Percentiles rank a stretch among this genome's conserved stretches.
phyloP scores from a whole-genome alignment of 2,113 vertebrate genomes.

The Serilophus lunatus region DNA sequence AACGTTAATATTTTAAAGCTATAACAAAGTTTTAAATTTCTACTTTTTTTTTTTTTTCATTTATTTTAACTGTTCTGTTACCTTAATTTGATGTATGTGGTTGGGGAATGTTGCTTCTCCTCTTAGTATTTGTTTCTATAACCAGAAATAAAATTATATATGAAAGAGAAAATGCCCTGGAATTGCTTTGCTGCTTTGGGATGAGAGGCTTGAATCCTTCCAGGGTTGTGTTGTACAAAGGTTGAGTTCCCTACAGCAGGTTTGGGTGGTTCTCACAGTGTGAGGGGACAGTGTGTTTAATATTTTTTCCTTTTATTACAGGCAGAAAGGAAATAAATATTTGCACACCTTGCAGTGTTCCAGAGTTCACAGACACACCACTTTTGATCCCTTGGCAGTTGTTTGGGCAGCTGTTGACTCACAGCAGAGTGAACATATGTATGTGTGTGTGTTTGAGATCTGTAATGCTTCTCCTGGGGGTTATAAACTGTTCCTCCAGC shows the following conservation, averaged over 20 bases:
- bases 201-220: neutral
- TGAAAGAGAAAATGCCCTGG: slow-evolving; percentile 60
- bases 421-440: neutral
- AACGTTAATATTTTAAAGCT: slow-evolving; percentile 78
- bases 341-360: neutral
- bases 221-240: accelerated
- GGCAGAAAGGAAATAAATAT: neutral
- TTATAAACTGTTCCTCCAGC: neutral
- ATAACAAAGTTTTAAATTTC: slow-evolving; percentile 78
- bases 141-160: slow-evolving; percentile 81
- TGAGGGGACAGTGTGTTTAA: neutral
- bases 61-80: slow-evolving; percentile 78
- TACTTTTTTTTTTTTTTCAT: slow-evolving; percentile 68
- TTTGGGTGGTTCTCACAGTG: neutral
- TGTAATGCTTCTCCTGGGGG: neutral
- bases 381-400: neutral
- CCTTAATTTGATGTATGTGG: slow-evolving; percentile 74
- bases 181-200: slow-evolving; percentile 5
- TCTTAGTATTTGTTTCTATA: slow-evolving; percentile 79
- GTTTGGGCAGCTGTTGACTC: neutral
- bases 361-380: neutral
- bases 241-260: neutral
- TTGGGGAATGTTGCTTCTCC: slow-evolving; percentile 74
- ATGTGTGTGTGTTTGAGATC: neutral
- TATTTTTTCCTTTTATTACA: neutral